These are phyloP conservation scores for Nudaria mundana DNA, from an alignment of 2,888 invertebrate genomes.

Conservation along the genomic window DNA sequence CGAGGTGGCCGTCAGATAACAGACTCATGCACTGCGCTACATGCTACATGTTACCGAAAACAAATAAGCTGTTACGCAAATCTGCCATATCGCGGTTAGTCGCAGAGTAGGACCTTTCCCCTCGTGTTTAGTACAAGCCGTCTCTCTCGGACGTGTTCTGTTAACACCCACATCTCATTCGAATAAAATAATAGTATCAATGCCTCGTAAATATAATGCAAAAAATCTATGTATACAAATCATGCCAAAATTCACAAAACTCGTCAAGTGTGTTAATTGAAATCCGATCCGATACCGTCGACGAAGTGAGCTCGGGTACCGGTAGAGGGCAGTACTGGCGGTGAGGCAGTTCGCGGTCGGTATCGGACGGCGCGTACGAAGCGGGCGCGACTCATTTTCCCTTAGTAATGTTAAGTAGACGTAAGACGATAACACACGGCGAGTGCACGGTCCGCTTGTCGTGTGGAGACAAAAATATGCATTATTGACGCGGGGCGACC, in stretches of 20 bases:
- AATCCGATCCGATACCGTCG: constrained; percentile 48
- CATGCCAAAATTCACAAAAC: constrained; percentile 56
- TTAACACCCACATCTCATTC: constrained; percentile 19
- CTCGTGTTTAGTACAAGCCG: constrained; percentile 29
- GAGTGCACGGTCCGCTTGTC: constrained; percentile 38
- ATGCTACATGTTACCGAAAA: constrained; percentile 21
- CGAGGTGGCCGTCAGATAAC: constrained; percentile 13
- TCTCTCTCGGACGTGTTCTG: constrained; percentile 9
- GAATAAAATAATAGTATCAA: constrained; percentile 8
- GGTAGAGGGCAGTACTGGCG: no score
- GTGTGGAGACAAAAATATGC: constrained; percentile 72
- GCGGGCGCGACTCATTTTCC: constrained; percentile 72
- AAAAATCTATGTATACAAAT: constrained; percentile 46
- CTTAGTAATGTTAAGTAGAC: constrained; percentile 77
- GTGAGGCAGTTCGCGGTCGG: constrained; percentile 38
- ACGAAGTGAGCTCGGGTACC: no score
- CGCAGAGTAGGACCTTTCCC: constrained; percentile 23
- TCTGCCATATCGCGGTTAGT: no score
- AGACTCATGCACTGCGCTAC: constrained; percentile 33
- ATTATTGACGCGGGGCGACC: constrained; percentile 52
- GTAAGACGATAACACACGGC: constrained; percentile 35
- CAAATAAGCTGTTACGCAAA: constrained; percentile 26
- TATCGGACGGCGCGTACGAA: constrained; percentile 47
- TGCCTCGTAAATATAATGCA: constrained; percentile 33
- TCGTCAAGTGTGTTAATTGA: constrained; percentile 48